Conservation (phyloP, 2,888 invertebrate genomes). For the Drosophila gaucha region DNA sequence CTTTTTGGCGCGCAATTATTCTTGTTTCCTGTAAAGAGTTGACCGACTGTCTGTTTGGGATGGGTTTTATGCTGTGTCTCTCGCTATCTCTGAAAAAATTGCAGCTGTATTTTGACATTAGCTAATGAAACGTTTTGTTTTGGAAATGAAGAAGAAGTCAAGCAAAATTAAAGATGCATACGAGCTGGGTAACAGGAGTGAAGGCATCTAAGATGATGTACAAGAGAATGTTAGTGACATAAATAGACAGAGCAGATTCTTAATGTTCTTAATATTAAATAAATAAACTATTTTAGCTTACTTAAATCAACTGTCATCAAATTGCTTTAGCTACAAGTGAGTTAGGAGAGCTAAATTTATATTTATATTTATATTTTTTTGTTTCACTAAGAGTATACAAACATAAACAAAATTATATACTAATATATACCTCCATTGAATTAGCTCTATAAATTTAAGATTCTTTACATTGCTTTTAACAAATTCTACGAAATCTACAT, state of each 20-base stretch:
- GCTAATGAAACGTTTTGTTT: conserved; percentile 52
- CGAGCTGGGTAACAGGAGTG: conserved; percentile 10
- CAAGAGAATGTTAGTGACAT: background rate
- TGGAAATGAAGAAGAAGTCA: background rate
- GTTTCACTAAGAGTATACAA: too few species aligned
- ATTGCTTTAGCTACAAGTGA: too few species aligned
- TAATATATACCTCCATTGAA: too few species aligned
- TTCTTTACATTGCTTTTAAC: too few species aligned
- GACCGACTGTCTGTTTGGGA: conserved; percentile 61
- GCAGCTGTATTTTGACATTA: conserved; percentile 46
- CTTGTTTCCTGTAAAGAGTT: conserved; percentile 57
- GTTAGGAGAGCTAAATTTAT: too few species aligned
- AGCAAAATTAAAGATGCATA: conserved; percentile 22
- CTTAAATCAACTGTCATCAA: too few species aligned
- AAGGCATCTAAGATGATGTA: background rate
- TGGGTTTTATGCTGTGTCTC: conserved; percentile 16
- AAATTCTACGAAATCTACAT: too few species aligned
- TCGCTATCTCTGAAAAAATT: conserved; percentile 16
- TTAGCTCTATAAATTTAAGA: too few species aligned
- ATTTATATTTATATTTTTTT: too few species aligned
- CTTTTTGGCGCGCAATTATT: conserved; percentile 79
- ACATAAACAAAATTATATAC: too few species aligned
- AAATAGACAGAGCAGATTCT: background rate
- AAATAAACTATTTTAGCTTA: too few species aligned
- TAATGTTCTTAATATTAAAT: too few species aligned